Base-by-base conservation (phyloP, 1,140 invertebrate genomes). In the Tetramorium parvispinum region DNA sequence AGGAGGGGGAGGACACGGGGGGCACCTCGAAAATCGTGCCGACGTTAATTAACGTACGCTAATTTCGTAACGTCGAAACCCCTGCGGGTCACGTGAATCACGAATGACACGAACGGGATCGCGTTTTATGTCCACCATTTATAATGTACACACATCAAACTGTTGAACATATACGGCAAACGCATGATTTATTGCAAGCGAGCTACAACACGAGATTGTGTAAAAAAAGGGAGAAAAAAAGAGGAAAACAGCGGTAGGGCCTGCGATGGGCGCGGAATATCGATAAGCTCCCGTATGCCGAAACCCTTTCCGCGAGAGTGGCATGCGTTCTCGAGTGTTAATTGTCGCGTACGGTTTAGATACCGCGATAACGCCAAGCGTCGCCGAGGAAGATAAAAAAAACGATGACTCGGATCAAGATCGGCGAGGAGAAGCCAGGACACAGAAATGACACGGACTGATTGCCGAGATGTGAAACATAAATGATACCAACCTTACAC, bases 141-240 rank as follows among this genome's bases (percentile, higher is more conserved):
- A 73, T 83, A 73, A 83, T 83, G 37, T 73, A 75, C 68, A 73
- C 79, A 59, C 79, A 82, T 83, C 68, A 73, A 83, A 83, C 68
- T 83, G 55, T 83, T 83, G 66, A 83, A 59, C 40, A 21, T 61
- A 75, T 83, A 83, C 13, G 43, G 68, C 49, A 57, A 59, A 73
- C 53, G 53, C 40, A 73, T 73, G 68, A 83, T 83, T 83, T 83
- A 83, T 73, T 61, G 68, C 79, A 49, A 83, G 43, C 40, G 53
- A 61, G 53, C 68, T 83, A 32, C 68, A 83, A 73, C 79, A 46
- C 68, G 68, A 81, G 24, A 83, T 83, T 83, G 79, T 49, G 27
- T 2, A 18, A 32, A 59, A 83, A 73, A 40, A 1, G 3, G 16
- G 7, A 11, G 10, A 5, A 21, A n/a, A n/a, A 11, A 68, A n/a